Percentiles rank a stretch among this genome's conserved stretches.
Evolutionary conservation across 2,113 vertebrate species (phyloP).

Genomic region (Eolophus roseicapilla): DNA sequence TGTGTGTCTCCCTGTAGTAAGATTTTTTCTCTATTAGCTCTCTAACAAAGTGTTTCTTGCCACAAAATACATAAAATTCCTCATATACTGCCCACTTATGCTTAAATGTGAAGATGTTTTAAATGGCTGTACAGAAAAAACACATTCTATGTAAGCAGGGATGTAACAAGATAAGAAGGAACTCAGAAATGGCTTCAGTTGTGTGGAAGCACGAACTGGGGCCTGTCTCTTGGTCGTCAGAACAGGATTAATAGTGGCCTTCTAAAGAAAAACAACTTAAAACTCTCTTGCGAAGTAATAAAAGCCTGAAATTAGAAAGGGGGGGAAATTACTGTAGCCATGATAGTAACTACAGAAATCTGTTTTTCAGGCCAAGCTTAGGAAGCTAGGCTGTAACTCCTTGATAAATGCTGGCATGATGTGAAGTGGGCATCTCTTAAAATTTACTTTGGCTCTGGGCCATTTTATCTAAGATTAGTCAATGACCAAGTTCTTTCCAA

Average conservation of each 20-base stretch:
- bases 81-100: background rate
- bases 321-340: background rate
- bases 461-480: background rate
- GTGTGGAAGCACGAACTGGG: background rate
- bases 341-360: background rate
- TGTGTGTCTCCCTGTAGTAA: background rate
- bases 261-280: background rate
- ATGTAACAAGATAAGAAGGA: background rate
- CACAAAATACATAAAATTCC: background rate
- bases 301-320: background rate
- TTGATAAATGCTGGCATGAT: background rate
- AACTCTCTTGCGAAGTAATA: background rate
- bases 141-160: background rate
- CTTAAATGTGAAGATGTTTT: background rate
- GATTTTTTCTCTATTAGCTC: background rate
- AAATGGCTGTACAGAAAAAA: background rate
- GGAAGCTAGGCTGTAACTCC: background rate
- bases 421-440: background rate
- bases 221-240: background rate
- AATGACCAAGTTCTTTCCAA: background rate
- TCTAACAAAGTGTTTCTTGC: background rate
- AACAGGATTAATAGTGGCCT: background rate
- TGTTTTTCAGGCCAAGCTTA: background rate
- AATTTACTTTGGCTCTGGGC: background rate
- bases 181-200: background rate